Evolutionary conservation across 2,113 vertebrate species (phyloP).

Genomic region (Grallaria varia): DNA sequence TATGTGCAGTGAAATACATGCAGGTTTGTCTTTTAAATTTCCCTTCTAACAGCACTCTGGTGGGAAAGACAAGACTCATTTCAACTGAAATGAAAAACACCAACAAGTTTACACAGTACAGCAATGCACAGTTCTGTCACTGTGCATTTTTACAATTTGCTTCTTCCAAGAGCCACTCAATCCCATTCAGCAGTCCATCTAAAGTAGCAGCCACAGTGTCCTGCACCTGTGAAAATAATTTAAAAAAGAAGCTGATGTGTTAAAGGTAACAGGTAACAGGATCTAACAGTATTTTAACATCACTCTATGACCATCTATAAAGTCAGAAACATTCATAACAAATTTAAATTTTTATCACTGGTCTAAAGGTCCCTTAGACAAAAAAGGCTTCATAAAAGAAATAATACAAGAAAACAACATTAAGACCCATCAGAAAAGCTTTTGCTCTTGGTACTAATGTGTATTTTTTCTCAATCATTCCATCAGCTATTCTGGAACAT

Average conservation of each 20-base stretch:
- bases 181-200: slow-evolving; percentile 82
- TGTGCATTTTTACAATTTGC: slow-evolving; percentile 72
- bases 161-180: slow-evolving; percentile 89
- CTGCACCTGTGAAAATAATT: slow-evolving; percentile 77
- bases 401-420: background rate
- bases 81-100: background rate
- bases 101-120: background rate
- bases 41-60: background rate
- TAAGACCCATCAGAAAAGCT: background rate
- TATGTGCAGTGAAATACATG: background rate
- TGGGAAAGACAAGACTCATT: background rate
- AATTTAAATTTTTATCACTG: background rate
- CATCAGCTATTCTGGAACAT: background rate
- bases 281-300: background rate
- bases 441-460: background rate
- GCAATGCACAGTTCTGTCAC: slow-evolving; percentile 1
- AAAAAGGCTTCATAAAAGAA: background rate
- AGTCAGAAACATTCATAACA: background rate
- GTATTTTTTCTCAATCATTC: background rate
- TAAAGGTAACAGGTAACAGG: background rate
- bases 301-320: background rate
- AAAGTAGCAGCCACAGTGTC: slow-evolving; percentile 85
- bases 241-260: background rate
- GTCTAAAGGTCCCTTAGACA: background rate
- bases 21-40: background rate